Evolutionary conservation across 1,140 invertebrate genomes (phyloP), one percentile per base, ranked within the genome.

Genomic region (Zaprionus kolodkinae): DNA sequence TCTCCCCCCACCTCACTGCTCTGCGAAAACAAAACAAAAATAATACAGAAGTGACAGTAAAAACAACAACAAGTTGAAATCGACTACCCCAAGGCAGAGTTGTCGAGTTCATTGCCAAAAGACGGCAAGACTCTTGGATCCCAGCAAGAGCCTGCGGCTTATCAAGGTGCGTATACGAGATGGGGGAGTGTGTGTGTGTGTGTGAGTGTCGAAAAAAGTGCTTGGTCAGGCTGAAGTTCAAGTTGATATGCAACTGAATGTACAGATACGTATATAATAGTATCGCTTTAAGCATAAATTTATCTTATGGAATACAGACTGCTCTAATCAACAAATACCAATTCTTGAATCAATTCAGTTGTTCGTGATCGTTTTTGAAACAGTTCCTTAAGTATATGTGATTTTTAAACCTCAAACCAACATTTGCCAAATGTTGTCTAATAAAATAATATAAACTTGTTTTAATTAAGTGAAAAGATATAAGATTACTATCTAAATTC

Each of bases 121-220:
- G 68, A 78, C 84, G 84, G 84, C 77, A 74, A 72, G 50, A 64
- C 72, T 70, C 76, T 70, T 66, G 73, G 84, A 88, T 60, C 65
- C 57, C 66, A 56, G 61, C 68, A 67, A 74, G 56, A 87, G 84
- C 84, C 62, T 40, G 17, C 52, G 30, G 80, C 84, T 87, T 50
- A 72, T 27, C 30, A 56, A 84, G 80, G 84, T 87, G 74, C 61
- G 79, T 70, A 54, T 65, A 52, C 30, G 40, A 6, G 40, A 35
- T 30, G 33, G 33, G 10, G 10, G 5, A 15, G 12, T 25, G 36
- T 17, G 30, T 11, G 21, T 21, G n/a, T 25, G 33, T 6, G 35
- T 52, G 62, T 64, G 66, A 54, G 50, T 9, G 33, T 10, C n/a
- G 13, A 3, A 25, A 50, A 50, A 25, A 50, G 17, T 50, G 15